Conservation (phyloP, 2,113 vertebrate species). For the Ctenomys sociabilis region DNA sequence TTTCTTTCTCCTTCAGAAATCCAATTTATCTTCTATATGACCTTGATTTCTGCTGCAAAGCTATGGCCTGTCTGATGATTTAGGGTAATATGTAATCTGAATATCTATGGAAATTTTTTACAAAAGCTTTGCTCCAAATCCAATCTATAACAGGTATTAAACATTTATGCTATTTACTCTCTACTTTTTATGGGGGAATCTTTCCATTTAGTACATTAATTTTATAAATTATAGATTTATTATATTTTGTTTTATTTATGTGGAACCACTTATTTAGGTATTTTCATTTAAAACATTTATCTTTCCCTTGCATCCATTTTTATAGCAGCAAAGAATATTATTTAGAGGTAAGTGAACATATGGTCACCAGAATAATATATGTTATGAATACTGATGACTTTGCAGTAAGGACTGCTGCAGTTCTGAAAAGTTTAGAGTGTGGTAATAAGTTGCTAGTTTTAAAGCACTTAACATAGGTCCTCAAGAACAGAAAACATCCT, state of each 20-base stretch:
- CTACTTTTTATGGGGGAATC: background rate
- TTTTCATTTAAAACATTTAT: conserved; percentile 51
- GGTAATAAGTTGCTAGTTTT: background rate
- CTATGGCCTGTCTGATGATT: background rate
- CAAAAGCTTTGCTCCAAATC: background rate
- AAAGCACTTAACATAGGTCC: background rate
- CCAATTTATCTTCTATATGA: background rate
- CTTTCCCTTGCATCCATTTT: background rate
- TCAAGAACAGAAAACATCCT: background rate
- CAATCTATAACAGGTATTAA: conserved; percentile 11
- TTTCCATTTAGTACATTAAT: background rate
- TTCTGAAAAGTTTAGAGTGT: background rate
- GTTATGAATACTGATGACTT: background rate
- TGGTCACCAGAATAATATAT: background rate
- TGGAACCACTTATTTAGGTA: background rate
- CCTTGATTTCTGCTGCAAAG: background rate
- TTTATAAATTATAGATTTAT: conserved; percentile 29
- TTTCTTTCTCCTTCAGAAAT: background rate
- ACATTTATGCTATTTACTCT: background rate
- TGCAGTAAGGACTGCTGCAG: background rate
- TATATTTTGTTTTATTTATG: conserved; percentile 19
- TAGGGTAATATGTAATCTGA: background rate
- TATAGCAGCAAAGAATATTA: conserved; percentile 23
- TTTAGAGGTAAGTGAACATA: background rate
- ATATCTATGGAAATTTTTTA: background rate